Base-by-base conservation (phyloP, 30 jellyfish, hydroid and myxozoan species). In the Aurelia sp. region DNA sequence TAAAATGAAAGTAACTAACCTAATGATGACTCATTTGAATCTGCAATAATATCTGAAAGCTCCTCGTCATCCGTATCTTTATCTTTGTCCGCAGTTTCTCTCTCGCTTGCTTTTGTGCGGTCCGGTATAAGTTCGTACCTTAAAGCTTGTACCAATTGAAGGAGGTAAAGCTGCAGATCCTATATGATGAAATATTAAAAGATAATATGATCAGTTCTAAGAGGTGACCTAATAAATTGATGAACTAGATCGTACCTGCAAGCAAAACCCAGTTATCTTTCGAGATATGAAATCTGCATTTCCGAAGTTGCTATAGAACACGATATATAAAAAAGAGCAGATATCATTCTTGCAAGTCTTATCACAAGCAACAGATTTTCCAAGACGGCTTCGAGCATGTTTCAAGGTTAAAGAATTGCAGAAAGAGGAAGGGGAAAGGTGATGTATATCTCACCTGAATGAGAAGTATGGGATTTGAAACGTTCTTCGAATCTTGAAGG, bases 121-220 rank as follows among this genome's bases (percentile, higher is more conserved):
- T 66, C 82, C 24, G 55, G 51, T 24, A 15, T 72, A 53, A 82
- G 78, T 58, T 95, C 99, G 55, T 95, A 95, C 60, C 96, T 96
- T 40, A 95, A 78, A 12, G 99, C 98, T 80, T 95, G 99, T 61
- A 95, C 99, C 73, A 95, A 94, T 79, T 95, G 99, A 53, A 95
- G 89, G 27, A 95, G 89, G 67, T 95, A 95, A 60, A 95, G 84
- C 84, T 81, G 83, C 19, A 95, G 89, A 68, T 95, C 99, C 99
- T 95, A 27, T 59, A 59, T 40, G 21, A 2, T 44, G 61, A 84
- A 41, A 63, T 16, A 76, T 19, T 0, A 16, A 4, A 55, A 24
- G 27, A 38, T 21, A 67, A 19, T 67, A 5, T 30, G 38, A 12
- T 44, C 13, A 44, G 9, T 8, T 30, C 79, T 67, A 67, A 7